A percentile compares a stretch with the other conserved stretches of the same genome.
These are phyloP conservation scores for Cheilosia urbana DNA, from an alignment of 2,888 invertebrate species.

Conservation along the genomic window DNA sequence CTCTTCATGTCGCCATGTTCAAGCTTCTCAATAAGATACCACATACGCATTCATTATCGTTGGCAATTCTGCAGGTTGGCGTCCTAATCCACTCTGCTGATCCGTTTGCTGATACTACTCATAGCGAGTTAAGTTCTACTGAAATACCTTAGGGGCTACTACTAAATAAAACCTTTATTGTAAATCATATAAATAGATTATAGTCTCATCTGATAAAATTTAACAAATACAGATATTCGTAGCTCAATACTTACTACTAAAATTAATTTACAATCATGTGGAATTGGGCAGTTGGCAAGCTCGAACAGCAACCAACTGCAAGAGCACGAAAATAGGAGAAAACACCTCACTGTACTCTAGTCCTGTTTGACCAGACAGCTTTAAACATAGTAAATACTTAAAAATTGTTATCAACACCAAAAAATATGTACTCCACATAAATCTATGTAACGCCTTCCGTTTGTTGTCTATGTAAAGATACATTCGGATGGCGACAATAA, in stretches of 20 bases:
- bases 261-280: conserved; percentile 74
- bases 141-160: too few species aligned
- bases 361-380: conserved; percentile 91
- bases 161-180: conserved; percentile 17
- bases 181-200: conserved; percentile 15
- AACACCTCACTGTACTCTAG: conserved; percentile 96
- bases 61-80: neutral
- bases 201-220: conserved; percentile 33
- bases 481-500: conserved; percentile 97
- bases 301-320: conserved; percentile 95
- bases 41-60: too few species aligned
- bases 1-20: too few species aligned
- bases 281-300: conserved; percentile 92
- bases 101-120: too few species aligned
- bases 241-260: conserved; percentile 17
- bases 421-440: conserved; percentile 93
- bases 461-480: conserved; percentile 90
- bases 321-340: conserved; percentile 94
- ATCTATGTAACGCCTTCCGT: conserved; percentile 91
- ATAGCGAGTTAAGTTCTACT: too few species aligned
- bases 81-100: neutral
- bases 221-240: conserved; percentile 8
- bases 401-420: conserved; percentile 94
- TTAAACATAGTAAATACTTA: conserved; percentile 95
- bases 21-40: too few species aligned